These are phyloP conservation scores for Megatriorchis doriae DNA, from an alignment of 2,113 vertebrate genomes.

Conservation along the genomic window DNA sequence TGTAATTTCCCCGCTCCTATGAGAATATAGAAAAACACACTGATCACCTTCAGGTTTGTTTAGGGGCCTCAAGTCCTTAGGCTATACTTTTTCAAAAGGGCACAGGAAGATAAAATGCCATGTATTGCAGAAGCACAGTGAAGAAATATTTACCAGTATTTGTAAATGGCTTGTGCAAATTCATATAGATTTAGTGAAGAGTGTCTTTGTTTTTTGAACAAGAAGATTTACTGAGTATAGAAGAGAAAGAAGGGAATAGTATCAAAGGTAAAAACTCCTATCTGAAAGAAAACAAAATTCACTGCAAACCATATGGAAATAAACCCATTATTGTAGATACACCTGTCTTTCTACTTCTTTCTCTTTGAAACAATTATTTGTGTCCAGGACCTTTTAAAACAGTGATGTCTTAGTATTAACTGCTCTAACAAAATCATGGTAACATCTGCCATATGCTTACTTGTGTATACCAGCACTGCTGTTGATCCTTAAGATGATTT, in stretches of 20 bases:
- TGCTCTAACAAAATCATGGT: neutral
- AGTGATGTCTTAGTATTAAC: neutral
- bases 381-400: neutral
- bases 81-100: neutral
- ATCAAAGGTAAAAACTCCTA: neutral
- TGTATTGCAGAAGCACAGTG: neutral
- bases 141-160: neutral
- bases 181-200: neutral
- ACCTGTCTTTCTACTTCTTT: neutral
- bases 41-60: neutral
- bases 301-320: neutral
- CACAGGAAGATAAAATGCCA: neutral
- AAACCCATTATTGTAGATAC: neutral
- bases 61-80: neutral
- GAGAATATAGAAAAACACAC: neutral
- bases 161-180: neutral
- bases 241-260: neutral
- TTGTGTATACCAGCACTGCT: neutral
- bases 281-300: neutral
- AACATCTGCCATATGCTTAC: constrained; percentile 18
- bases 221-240: neutral
- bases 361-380: neutral
- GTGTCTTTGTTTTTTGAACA: neutral
- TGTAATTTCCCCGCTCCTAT: neutral
- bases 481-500: constrained; percentile 12